A percentile compares a stretch with the other conserved stretches of the same genome.
These are phyloP conservation scores for Pseudococcus jackbeardsleyi DNA, from an alignment of 2,888 invertebrate genomes.

Conservation along the genomic window DNA sequence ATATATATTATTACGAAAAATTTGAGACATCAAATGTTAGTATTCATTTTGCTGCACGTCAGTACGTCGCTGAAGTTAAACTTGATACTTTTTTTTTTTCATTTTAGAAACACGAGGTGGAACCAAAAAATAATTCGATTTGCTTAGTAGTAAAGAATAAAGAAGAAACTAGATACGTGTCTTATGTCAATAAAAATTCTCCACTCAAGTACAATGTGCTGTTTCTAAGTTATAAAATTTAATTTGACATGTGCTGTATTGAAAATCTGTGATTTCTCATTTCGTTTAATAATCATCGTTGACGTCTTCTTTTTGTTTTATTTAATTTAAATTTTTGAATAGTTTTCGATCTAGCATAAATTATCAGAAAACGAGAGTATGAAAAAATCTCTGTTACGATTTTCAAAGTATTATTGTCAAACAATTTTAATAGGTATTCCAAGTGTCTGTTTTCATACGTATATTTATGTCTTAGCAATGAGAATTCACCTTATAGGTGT, in stretches of 20 bases:
- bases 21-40: conserved; percentile 3
- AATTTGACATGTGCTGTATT: not conserved
- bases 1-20: conserved; percentile 60
- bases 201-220: conserved; percentile 28
- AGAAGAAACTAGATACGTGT: conserved; percentile 53
- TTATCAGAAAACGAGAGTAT: not conserved
- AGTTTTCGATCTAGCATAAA: not conserved
- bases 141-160: conserved; percentile 50
- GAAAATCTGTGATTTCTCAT: not conserved
- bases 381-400: not conserved
- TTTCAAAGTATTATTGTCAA: no score
- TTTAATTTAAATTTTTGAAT: not conserved
- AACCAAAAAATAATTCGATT: conserved; percentile 57
- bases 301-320: not conserved
- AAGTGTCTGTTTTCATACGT: not conserved
- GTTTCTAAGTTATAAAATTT: conserved; percentile 43
- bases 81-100: not conserved
- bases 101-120: conserved; percentile 58
- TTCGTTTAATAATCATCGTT: not conserved
- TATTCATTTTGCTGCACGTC: not conserved
- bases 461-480: not conserved
- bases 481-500: not conserved
- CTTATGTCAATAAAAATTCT: conserved; percentile 47
- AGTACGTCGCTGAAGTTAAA: not conserved
- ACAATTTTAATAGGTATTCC: no score